These are phyloP conservation scores for Drosophila mimica DNA, from an alignment of 2,888 invertebrate genomes.

Conservation along the genomic window DNA sequence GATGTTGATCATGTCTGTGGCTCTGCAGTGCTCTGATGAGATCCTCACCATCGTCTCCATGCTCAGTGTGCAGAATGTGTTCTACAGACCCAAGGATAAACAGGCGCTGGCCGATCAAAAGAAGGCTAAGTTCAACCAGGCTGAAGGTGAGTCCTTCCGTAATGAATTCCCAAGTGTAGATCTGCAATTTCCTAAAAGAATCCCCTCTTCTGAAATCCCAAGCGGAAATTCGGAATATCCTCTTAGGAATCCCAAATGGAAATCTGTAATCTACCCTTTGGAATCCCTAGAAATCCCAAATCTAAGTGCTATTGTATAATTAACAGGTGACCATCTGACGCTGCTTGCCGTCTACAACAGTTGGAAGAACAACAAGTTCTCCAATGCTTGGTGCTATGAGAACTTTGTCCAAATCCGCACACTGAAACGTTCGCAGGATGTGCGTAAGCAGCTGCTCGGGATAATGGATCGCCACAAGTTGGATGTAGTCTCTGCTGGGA, in stretches of 20 bases:
- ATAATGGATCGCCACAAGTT: slow-evolving; percentile 99
- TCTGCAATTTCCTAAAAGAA: background rate
- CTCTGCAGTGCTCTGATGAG: slow-evolving; percentile 98
- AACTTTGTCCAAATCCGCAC: slow-evolving; percentile 99
- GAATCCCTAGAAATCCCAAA: background rate
- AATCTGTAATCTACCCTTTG: background rate
- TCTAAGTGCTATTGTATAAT: background rate
- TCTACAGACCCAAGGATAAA: slow-evolving; percentile 97
- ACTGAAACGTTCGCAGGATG: slow-evolving; percentile 98
- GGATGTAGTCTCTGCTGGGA: slow-evolving; percentile 98
- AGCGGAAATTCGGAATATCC: background rate
- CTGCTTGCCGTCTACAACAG: slow-evolving; percentile 99
- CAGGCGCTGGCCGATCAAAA: slow-evolving; percentile 99
- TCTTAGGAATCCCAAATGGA: background rate
- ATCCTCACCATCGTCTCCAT: slow-evolving; percentile 99
- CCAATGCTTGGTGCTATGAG: slow-evolving; percentile 99
- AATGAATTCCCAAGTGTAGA: background rate
- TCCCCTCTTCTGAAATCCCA: background rate
- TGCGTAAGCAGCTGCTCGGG: slow-evolving; percentile 97
- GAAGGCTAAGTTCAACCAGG: slow-evolving; percentile 99
- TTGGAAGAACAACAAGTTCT: slow-evolving; percentile 99
- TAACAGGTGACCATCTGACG: slow-evolving; percentile 94
- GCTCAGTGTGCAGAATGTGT: slow-evolving; percentile 99
- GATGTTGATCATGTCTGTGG: slow-evolving; percentile 99
- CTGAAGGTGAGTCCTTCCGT: slow-evolving; percentile 88